Evolutionary conservation across 2,797 vertebrate species (phyloP).

Genomic region (Urocyon cinereoargenteus): DNA sequence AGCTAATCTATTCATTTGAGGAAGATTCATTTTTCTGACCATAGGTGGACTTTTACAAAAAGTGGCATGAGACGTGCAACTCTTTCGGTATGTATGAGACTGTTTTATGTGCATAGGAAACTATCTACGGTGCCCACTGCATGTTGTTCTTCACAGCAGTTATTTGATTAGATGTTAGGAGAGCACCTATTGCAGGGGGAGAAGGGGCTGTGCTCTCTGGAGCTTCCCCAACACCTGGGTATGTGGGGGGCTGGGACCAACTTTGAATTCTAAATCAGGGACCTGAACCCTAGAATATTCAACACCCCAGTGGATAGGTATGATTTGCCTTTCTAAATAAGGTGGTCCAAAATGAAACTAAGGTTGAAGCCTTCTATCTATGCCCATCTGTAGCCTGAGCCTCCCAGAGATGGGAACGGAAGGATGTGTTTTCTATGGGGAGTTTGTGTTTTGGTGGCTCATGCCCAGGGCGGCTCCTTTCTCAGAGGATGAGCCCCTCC

Average conservation of each 20-base stretch:
- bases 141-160: background rate
- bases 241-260: background rate
- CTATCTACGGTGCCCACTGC: background rate
- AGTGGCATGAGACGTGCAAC: background rate
- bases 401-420: background rate
- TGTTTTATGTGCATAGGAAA: background rate
- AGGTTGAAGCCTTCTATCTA: background rate
- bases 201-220: background rate
- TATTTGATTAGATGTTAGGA: slow-evolving; percentile 37
- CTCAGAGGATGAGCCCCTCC: background rate
- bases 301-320: background rate
- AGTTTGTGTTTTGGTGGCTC: background rate
- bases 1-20: slow-evolving; percentile 82
- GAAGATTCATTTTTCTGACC: slow-evolving; percentile 68
- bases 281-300: background rate
- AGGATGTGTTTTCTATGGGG: background rate
- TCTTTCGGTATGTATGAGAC: background rate
- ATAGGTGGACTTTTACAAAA: slow-evolving; percentile 55
- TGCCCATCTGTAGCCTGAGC: background rate
- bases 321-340: background rate
- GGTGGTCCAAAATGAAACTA: background rate
- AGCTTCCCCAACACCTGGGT: background rate
- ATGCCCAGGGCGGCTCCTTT: background rate
- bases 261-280: slow-evolving; percentile 2
- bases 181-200: background rate